Evolutionary conservation across 1,140 invertebrate genomes (phyloP).

Genomic region (Scaptomyza montana): DNA sequence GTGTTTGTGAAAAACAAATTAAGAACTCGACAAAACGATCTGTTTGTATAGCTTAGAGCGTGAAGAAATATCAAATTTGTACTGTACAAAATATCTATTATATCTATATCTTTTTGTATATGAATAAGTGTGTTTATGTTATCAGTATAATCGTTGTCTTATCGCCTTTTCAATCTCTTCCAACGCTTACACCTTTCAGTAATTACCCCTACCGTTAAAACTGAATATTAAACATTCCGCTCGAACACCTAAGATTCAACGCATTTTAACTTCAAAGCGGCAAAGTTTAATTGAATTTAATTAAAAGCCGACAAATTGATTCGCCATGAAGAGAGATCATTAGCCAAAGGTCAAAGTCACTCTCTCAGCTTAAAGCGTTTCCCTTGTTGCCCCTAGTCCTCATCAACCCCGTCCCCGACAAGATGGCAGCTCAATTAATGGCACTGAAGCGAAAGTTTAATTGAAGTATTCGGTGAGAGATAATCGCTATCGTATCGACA

Average conservation of each 20-base stretch:
- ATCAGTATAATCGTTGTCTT: no score
- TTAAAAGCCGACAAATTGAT: constrained; percentile 80
- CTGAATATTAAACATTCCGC: constrained; percentile 49
- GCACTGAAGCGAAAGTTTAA: constrained; percentile 74
- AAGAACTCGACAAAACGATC: constrained; percentile 49
- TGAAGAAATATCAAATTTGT: constrained; percentile 23
- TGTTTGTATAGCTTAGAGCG: constrained; percentile 53
- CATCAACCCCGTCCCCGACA: background rate
- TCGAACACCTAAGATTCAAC: constrained; percentile 21
- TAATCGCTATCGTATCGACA: constrained; percentile 41
- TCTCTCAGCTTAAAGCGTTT: constrained; percentile 27
- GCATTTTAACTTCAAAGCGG: constrained; percentile 35
- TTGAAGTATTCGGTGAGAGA: constrained; percentile 55
- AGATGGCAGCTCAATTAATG: constrained; percentile 61
- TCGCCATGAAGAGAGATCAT: constrained; percentile 32
- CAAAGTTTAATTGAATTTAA: constrained; percentile 78
- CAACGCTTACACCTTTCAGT: constrained; percentile 13
- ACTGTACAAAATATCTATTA: background rate
- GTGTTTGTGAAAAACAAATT: constrained; percentile 63
- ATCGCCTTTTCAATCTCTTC: background rate
- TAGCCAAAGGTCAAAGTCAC: constrained; percentile 50
- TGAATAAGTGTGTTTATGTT: no score
- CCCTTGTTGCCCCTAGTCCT: background rate
- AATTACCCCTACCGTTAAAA: constrained; percentile 27
- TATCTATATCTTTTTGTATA: no score